Evolutionary conservation across 2,888 invertebrate genomes (phyloP), one percentile per base, ranked within the genome.

Genomic region (Hirtodrosophila trivittata): DNA sequence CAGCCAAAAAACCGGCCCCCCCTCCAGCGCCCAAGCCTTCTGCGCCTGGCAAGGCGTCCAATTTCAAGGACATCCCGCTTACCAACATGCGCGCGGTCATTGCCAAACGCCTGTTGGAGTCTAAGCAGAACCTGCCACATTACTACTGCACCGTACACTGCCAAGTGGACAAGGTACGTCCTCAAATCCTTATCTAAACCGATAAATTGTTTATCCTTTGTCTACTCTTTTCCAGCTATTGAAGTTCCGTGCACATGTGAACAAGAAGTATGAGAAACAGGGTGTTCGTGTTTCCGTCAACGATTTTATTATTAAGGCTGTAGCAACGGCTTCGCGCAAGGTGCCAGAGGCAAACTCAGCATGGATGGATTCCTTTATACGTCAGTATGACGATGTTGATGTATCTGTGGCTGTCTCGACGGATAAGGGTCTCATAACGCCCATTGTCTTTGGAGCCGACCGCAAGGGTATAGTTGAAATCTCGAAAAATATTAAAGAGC

Each of bases 331-430:
- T 3, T 96, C 95, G 88, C 94, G 94, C 88, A 95, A 95, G 89
- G 96, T 99, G 51, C 98, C 98, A 0, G 95, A 97, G 85, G 96
- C 95, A 6, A 99, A 99, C 91, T 95, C 97, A 1, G 94, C 97
- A 58, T 99, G 98, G 98, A 94, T 98, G 94, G 98, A 96, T 52
- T 93, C 95, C 4, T 94, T 94, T 83, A 97, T 99, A 87, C 93
- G 98, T 92, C 96, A 98, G 97, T 98, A 91, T 89, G 94, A 95
- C 43, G 94, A 95, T 83, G 98, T 98, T 7, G 99, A 99, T 90
- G 95, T 99, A 1, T 97, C 96, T 85, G 97, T 99, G 57, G 99
- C 99, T 0, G 99, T 99, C 3, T 97, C 97, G 62, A 99, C 99
- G 0, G 97, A 97, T 3, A 93, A 93, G 66, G 99, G 99, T 0